Evolutionary conservation across 2,797 vertebrate species (phyloP).

Genomic region (Synanceia verrucosa): DNA sequence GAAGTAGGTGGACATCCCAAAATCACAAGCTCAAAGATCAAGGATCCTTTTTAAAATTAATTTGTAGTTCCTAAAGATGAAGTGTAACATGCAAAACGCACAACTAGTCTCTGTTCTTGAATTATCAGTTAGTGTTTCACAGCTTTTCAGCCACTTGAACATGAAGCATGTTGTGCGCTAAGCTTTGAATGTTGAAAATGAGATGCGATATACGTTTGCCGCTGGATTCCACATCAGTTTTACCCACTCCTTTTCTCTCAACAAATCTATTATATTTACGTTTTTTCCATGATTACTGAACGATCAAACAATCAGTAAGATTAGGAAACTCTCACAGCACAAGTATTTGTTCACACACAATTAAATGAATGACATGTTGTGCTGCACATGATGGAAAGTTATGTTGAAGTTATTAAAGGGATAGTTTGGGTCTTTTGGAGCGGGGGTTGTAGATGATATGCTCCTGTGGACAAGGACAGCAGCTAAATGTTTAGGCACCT

Average conservation of each 20-base stretch:
- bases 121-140: neutral
- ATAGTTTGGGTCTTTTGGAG: neutral
- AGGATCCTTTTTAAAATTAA: neutral
- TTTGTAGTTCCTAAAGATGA: neutral
- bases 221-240: neutral
- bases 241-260: neutral
- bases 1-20: neutral
- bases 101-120: neutral
- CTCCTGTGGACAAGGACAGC: too few species aligned
- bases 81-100: neutral
- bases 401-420: neutral
- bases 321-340: neutral
- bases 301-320: rapidly evolving
- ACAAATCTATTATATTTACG: too few species aligned
- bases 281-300: too few species aligned
- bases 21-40: neutral
- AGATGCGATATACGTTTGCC: neutral
- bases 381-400: neutral
- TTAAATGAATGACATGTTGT: neutral
- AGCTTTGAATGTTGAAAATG: neutral
- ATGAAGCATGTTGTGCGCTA: too few species aligned
- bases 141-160: neutral
- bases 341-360: neutral
- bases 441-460: neutral
- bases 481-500: too few species aligned